Evolutionary conservation across 2,113 vertebrate species (phyloP).

Genomic region (Scalopus aquaticus): DNA sequence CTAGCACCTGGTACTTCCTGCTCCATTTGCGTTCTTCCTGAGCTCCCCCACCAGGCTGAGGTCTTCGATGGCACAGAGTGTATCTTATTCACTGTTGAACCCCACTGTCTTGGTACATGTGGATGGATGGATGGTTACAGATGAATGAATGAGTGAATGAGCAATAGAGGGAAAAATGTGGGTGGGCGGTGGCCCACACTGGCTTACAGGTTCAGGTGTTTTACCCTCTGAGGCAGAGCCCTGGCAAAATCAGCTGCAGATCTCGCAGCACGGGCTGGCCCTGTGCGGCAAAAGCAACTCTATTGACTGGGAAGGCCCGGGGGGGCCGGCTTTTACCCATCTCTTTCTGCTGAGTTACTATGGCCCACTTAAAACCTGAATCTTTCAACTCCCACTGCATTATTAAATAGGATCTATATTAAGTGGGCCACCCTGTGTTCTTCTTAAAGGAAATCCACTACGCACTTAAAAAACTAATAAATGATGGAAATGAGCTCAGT

Average conservation of each 20-base stretch:
- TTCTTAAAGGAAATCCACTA: slow-evolving; percentile 36
- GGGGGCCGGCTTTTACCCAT: not conserved
- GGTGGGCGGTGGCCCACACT: not conserved
- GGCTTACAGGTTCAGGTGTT: not conserved
- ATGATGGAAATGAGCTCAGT: slow-evolving; percentile 44
- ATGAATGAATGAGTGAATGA: not conserved
- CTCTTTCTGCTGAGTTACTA: not conserved
- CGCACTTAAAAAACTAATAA: slow-evolving; percentile 58
- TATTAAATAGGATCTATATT: slow-evolving; percentile 44
- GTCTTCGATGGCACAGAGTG: not conserved
- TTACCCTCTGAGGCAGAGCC: not conserved
- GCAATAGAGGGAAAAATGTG: not conserved
- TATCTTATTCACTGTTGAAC: not conserved
- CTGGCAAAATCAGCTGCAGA: not conserved
- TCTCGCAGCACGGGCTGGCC: rapidly evolving
- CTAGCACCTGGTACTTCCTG: not conserved
- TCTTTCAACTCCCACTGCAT: slow-evolving; percentile 29
- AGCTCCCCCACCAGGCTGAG: not conserved
- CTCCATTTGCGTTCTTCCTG: not conserved
- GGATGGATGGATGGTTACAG: not conserved
- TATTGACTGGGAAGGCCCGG: not conserved
- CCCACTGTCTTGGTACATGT: not conserved
- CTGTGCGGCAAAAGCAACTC: not conserved
- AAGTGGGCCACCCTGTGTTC: slow-evolving; percentile 32
- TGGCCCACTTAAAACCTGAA: not conserved